These are phyloP conservation scores for Lamellibrachia luymesi DNA, from an alignment of 1,140 invertebrate genomes.

Conservation along the genomic window DNA sequence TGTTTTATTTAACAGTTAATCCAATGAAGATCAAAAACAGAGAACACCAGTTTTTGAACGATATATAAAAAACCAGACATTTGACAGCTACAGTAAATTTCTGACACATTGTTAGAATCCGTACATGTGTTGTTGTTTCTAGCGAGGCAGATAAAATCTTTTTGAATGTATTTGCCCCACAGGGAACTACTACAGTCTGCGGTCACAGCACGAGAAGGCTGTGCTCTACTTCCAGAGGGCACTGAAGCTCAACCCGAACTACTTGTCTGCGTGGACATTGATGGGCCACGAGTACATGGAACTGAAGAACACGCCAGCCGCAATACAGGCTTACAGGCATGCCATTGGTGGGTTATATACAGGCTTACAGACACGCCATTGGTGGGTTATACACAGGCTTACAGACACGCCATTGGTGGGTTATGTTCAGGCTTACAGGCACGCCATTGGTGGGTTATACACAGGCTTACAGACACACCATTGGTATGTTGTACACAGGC, in stretches of 20 bases:
- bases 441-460: background rate
- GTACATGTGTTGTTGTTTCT: background rate
- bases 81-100: too few species aligned
- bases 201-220: constrained; percentile 94
- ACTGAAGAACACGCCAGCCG: constrained; percentile 95
- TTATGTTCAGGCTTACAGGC: background rate
- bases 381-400: background rate
- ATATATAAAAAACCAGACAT: too few species aligned
- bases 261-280: constrained; percentile 92
- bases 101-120: background rate
- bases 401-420: constrained; percentile 2
- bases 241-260: constrained; percentile 89
- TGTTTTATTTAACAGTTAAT: too few species aligned
- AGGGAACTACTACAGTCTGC: constrained; percentile 97
- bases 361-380: constrained; percentile 1
- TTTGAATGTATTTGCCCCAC: constrained; percentile 27
- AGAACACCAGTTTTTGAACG: too few species aligned
- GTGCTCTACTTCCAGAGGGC: constrained; percentile 95
- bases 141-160: background rate
- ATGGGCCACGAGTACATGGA: constrained; percentile 99
- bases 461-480: background rate
- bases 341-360: constrained; percentile 74
- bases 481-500: background rate
- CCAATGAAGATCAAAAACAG: too few species aligned
- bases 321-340: constrained; percentile 94